Base-by-base conservation (phyloP, 2,113 vertebrate genomes). In the Callionymus lyra region DNA sequence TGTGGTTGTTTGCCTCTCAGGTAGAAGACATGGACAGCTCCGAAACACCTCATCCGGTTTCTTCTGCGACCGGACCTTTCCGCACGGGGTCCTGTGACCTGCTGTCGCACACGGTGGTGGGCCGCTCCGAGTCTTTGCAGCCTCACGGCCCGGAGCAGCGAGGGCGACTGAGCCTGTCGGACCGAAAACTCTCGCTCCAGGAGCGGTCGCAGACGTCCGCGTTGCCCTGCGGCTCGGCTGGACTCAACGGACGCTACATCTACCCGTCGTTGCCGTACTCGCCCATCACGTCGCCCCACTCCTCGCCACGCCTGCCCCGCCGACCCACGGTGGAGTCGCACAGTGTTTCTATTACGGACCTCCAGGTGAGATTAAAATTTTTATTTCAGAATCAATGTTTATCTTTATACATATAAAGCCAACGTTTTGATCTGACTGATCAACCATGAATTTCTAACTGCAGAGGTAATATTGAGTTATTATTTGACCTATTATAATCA, bases 301-400 rank as follows among this genome's bases (percentile, higher is more conserved):
- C 91, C 1, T 96, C 94, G 3, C 94, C 95, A 0, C 87, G 92
- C 19, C 69, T 96, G 66, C 91, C 91, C 0, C 90, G 93, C 37
- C 65, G 92, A 37, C 94, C 92, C 0, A 98, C 95, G 0, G 91
- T 98, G 62, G 94, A 98, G 70, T 98, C 94, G 0, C 90, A 95
- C 81, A 84, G 91, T 0, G 95, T 98, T 43, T 98, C 93, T 47
- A 96, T 98, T 84, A 97, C 89, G 0, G 94, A 96, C 37, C 74
- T 96, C 50, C 92, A 97, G 92, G 94, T 94, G 82, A 36, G 79
- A 10, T 33, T 10, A 13, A 13, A 21, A 12, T 10, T 18, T 10
- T n/a, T n/a, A n/a, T n/a, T n/a, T n/a, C n/a, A n/a, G n/a, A n/a
- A n/a, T n/a, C n/a, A n/a, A n/a, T n/a, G n/a, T n/a, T n/a, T n/a